phyloP scores from a whole-genome alignment of 2,113 vertebrate species.

The Macrotis lagotis region DNA sequence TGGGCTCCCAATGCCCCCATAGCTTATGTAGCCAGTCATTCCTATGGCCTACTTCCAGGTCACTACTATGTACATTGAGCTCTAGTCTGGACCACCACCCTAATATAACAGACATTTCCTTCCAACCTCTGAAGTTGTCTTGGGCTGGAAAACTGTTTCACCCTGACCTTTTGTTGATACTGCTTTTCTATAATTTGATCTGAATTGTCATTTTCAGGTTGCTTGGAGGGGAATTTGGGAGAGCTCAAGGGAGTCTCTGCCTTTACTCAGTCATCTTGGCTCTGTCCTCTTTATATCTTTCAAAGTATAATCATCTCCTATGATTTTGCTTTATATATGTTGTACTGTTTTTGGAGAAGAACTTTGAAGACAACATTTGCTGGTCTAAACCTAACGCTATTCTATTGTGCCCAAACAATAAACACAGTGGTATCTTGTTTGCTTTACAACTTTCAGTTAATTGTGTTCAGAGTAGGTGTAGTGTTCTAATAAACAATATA shows the following conservation, averaged over 20 bases:
- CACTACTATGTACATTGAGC: background rate
- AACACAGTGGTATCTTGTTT: background rate
- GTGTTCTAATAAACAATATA: background rate
- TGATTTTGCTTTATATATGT: background rate
- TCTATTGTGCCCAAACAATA: background rate
- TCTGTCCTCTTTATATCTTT: background rate
- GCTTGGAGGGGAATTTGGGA: background rate
- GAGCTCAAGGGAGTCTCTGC: background rate
- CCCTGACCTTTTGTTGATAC: background rate
- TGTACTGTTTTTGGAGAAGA: background rate
- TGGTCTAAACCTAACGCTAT: background rate
- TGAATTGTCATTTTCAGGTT: background rate
- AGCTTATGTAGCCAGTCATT: background rate
- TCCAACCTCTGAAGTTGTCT: background rate
- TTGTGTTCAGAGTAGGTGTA: background rate
- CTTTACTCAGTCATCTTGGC: background rate
- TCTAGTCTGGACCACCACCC: background rate
- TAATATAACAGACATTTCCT: background rate
- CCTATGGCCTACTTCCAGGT: background rate
- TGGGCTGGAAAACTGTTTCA: background rate
- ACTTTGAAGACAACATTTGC: background rate
- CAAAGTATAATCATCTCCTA: background rate
- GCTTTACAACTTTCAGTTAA: background rate
- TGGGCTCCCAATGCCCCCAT: background rate
- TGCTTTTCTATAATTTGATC: background rate